These are phyloP conservation scores for Periophthalmus modestus DNA, from an alignment of 2,113 vertebrate species.

Conservation along the genomic window DNA sequence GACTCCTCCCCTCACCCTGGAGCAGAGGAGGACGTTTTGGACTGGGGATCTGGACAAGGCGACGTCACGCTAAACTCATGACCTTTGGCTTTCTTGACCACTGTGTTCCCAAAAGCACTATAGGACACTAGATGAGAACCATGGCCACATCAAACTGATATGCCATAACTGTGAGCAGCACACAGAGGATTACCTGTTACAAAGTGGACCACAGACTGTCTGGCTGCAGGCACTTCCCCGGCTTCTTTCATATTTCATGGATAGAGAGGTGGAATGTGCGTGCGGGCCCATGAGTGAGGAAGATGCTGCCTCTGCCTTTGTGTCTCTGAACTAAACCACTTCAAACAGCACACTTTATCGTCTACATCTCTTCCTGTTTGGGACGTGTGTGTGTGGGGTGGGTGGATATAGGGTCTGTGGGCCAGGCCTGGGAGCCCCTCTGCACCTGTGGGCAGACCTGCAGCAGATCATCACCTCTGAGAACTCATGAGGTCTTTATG, in stretches of 20 bases:
- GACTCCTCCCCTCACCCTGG: slow-evolving; percentile 67
- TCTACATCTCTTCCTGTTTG: slow-evolving; percentile 64
- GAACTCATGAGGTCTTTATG: slow-evolving; percentile 17
- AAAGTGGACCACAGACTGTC: slow-evolving; percentile 16
- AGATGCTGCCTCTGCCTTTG: slow-evolving; percentile 33
- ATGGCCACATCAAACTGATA: slow-evolving; percentile 27
- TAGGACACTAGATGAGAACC: slow-evolving; percentile 7
- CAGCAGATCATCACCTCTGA: slow-evolving; percentile 20
- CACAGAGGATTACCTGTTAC: slow-evolving; percentile 4
- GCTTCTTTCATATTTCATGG: slow-evolving; percentile 18
- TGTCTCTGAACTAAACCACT: slow-evolving; percentile 56
- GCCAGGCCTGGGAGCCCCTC: slow-evolving; percentile 17
- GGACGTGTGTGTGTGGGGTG: slow-evolving; percentile 36
- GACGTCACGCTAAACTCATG: slow-evolving; percentile 66
- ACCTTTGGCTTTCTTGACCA: slow-evolving; percentile 28
- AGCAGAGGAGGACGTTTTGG: slow-evolving; percentile 62
- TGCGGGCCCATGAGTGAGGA: slow-evolving; percentile 37
- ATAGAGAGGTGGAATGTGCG: slow-evolving; percentile 39
- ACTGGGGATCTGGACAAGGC: slow-evolving; percentile 78
- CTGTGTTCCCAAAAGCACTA: slow-evolving; percentile 7
- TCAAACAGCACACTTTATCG: slow-evolving; percentile 62
- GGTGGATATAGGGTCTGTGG: slow-evolving; percentile 43
- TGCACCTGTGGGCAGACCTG: slow-evolving; percentile 40
- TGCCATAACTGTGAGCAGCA: slow-evolving; percentile 22
- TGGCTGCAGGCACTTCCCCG: slow-evolving; percentile 15